Percentiles rank a stretch among this genome's conserved stretches.
These are phyloP conservation scores for Tachuris rubrigastra DNA, from an alignment of 2,113 vertebrate genomes.

Conservation along the genomic window DNA sequence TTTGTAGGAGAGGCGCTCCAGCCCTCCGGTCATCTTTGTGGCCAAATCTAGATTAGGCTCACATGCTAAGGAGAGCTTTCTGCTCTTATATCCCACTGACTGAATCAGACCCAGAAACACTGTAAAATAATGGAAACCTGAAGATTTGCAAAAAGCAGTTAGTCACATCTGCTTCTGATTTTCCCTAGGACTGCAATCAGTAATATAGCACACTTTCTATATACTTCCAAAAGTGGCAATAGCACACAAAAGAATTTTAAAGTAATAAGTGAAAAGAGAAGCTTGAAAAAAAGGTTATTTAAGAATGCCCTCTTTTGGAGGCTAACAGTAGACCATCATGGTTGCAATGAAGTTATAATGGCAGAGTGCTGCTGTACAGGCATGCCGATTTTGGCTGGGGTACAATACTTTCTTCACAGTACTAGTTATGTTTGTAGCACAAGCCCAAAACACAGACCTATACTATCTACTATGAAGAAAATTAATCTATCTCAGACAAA, in stretches of 20 bases:
- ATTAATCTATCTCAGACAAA: not conserved
- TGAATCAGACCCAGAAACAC: not conserved
- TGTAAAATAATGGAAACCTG: not conserved
- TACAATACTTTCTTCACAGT: not conserved
- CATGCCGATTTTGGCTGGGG: not conserved
- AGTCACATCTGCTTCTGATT: not conserved
- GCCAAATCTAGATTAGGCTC: not conserved
- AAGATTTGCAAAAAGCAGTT: not conserved
- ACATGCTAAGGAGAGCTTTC: not conserved
- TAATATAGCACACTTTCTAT: not conserved
- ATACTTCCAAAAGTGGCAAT: not conserved
- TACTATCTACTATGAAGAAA: not conserved
- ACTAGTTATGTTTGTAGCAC: not conserved
- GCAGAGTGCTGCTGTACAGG: accelerated
- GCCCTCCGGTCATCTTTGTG: not conserved
- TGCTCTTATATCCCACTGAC: not conserved
- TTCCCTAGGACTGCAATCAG: not conserved
- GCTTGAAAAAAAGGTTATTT: not conserved
- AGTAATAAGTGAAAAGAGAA: not conserved
- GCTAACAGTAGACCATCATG: not conserved
- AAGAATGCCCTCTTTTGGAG: not conserved
- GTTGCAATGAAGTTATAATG: not conserved
- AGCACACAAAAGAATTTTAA: not conserved
- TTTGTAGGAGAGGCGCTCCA: not conserved
- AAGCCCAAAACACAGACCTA: not conserved